These are phyloP conservation scores for Abramis brama DNA, from an alignment of 2,113 vertebrate genomes.

Conservation along the genomic window DNA sequence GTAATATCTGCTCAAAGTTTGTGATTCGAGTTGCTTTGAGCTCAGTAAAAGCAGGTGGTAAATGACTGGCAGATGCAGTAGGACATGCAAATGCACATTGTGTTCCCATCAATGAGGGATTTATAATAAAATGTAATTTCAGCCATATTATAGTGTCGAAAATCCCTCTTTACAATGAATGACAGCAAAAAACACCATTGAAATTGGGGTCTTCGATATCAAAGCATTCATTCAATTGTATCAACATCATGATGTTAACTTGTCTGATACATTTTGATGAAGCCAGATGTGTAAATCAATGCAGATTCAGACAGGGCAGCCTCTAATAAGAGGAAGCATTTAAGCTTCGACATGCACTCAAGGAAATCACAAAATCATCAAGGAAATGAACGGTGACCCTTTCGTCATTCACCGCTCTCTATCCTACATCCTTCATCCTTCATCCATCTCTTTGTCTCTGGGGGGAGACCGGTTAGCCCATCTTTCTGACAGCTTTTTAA, in stretches of 20 bases:
- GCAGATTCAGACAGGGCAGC: not conserved
- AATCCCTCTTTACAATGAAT: not conserved
- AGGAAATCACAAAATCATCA: slow-evolving; percentile 42
- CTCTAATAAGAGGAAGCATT: slow-evolving; percentile 19
- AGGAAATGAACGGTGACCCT: slow-evolving; percentile 40
- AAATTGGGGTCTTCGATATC: not conserved
- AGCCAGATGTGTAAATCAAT: slow-evolving; percentile 23
- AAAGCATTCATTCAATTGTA: not conserved
- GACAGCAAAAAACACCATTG: not conserved
- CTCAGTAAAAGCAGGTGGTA: slow-evolving; percentile 19
- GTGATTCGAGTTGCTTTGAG: not conserved
- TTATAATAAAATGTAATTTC: slow-evolving; percentile 1
- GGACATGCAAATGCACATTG: slow-evolving; percentile 2
- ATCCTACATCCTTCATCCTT: not conserved
- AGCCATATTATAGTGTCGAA: not conserved
- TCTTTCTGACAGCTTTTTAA: slow-evolving; percentile 50
- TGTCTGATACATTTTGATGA: not conserved
- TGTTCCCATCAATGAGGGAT: slow-evolving; percentile 4
- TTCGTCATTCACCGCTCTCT: slow-evolving; percentile 22
- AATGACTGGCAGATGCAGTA: slow-evolving; percentile 12
- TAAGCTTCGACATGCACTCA: slow-evolving; percentile 28
- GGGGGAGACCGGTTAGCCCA: slow-evolving; percentile 33
- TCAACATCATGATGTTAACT: not conserved
- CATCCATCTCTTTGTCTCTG: slow-evolving; percentile 28
- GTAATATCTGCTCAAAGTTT: not conserved